Conservation (phyloP, 2,797 vertebrate genomes). For the Mormyrops boulengeri region DNA sequence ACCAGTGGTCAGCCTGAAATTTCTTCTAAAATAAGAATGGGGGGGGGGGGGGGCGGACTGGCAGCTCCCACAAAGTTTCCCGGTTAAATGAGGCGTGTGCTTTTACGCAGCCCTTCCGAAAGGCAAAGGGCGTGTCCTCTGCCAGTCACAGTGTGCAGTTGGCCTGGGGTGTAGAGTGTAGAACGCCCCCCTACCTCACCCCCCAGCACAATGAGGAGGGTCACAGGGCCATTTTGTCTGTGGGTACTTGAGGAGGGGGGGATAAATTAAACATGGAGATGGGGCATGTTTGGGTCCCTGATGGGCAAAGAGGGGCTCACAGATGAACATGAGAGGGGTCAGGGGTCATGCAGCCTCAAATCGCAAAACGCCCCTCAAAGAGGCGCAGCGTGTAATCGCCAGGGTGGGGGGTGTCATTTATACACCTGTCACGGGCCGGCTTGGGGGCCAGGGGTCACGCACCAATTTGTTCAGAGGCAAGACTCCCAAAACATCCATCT, state of each 20-base stretch:
- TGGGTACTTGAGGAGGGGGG: background rate
- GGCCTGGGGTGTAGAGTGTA: slow-evolving; percentile 2
- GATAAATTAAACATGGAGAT: slow-evolving; percentile 19
- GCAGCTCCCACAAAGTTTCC: slow-evolving; percentile 6
- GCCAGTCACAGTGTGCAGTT: slow-evolving; percentile 1
- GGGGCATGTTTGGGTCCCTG: slow-evolving; percentile 1
- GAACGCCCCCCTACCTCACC: slow-evolving; percentile 4
- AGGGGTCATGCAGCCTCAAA: slow-evolving; percentile 42
- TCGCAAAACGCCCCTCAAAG: slow-evolving; percentile 46
- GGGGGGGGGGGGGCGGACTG: background rate
- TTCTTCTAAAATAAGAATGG: slow-evolving; percentile 15
- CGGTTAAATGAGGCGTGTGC: slow-evolving; percentile 12
- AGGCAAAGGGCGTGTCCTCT: slow-evolving; percentile 19
- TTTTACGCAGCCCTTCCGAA: slow-evolving; percentile 9
- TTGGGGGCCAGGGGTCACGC: slow-evolving; percentile 28
- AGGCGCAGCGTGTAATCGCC: slow-evolving; percentile 33
- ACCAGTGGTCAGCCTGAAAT: background rate
- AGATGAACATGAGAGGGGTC: slow-evolving; percentile 40
- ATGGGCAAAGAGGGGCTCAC: slow-evolving; percentile 13
- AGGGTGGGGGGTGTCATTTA: slow-evolving; percentile 33
- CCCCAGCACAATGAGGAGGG: slow-evolving; percentile 5
- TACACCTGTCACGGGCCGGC: slow-evolving; percentile 40
- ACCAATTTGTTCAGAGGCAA: slow-evolving; percentile 34
- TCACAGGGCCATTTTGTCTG: slow-evolving; percentile 17
- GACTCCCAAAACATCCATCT: slow-evolving; percentile 30